Conservation (phyloP, 2,888 invertebrate genomes). For the Hybos culiciformis region DNA sequence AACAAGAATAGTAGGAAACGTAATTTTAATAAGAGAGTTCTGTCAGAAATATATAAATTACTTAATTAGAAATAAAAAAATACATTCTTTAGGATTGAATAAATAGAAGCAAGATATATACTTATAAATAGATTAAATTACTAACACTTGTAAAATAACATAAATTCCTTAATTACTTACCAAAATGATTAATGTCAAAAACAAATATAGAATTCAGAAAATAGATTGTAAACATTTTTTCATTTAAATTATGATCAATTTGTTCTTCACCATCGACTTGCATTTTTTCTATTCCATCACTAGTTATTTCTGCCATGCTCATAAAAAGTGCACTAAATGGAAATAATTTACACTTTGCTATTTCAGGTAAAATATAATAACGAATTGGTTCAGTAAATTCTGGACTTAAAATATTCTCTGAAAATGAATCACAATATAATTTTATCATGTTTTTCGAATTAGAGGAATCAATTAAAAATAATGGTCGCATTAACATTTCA, state of each 20-base stretch:
- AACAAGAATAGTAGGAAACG: too few species aligned
- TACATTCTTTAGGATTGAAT: too few species aligned
- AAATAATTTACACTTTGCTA: slow-evolving; percentile 40
- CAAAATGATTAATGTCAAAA: slow-evolving; percentile 28
- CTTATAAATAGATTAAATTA: too few species aligned
- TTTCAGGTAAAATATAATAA: slow-evolving; percentile 53
- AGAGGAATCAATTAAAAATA: slow-evolving; percentile 40
- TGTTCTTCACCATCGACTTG: slow-evolving; percentile 15
- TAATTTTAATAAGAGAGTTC: too few species aligned
- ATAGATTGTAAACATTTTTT: slow-evolving; percentile 22
- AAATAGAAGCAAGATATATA: too few species aligned
- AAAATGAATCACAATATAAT: slow-evolving; percentile 36
- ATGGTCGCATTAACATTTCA: slow-evolving; percentile 62
- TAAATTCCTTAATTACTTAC: too few species aligned
- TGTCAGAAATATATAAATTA: too few species aligned
- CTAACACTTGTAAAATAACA: too few species aligned
- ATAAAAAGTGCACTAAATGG: slow-evolving; percentile 41
- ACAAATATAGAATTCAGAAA: slow-evolving; percentile 30
- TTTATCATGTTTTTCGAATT: slow-evolving; percentile 15
- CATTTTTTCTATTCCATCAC: slow-evolving; percentile 14
- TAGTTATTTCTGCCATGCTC: slow-evolving; percentile 35
- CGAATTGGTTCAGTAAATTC: slow-evolving; percentile 54
- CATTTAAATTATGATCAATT: slow-evolving; percentile 9
- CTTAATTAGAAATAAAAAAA: too few species aligned
- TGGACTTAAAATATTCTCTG: slow-evolving; percentile 50